Conservation (phyloP, 2,113 vertebrate genomes). For the Pavo muticus region DNA sequence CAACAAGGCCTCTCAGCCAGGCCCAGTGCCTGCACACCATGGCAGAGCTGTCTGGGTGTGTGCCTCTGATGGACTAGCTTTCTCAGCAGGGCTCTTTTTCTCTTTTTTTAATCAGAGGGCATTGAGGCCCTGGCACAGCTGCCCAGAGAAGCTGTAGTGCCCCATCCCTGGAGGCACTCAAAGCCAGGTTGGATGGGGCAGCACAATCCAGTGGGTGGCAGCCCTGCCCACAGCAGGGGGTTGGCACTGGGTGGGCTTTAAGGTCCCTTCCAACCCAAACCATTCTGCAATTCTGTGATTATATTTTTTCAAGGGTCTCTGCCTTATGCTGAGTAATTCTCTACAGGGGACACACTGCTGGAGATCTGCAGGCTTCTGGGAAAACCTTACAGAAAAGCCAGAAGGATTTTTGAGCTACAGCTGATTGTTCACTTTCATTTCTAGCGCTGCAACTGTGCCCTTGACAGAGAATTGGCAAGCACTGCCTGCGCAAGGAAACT, state of each 20-base stretch:
- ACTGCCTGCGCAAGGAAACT: neutral
- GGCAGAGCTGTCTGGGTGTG: accelerated
- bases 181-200: no score
- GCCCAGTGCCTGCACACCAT: neutral
- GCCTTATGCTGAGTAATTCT: neutral
- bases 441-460: neutral
- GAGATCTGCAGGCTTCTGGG: neutral
- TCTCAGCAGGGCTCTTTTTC: neutral
- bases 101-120: neutral
- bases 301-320: neutral
- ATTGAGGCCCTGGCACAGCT: no score
- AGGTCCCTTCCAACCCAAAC: no score
- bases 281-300: no score
- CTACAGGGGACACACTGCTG: neutral
- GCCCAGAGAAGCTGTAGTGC: no score
- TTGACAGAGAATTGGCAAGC: neutral
- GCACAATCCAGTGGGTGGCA: no score
- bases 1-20: neutral
- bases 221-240: no score
- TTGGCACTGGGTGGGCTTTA: no score
- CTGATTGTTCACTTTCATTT: neutral
- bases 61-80: neutral
- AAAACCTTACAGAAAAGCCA: accelerated
- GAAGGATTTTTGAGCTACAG: neutral
- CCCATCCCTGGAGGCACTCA: no score